phyloP scores from a whole-genome alignment of 2,113 vertebrate species.

The Dipodomys spectabilis region DNA sequence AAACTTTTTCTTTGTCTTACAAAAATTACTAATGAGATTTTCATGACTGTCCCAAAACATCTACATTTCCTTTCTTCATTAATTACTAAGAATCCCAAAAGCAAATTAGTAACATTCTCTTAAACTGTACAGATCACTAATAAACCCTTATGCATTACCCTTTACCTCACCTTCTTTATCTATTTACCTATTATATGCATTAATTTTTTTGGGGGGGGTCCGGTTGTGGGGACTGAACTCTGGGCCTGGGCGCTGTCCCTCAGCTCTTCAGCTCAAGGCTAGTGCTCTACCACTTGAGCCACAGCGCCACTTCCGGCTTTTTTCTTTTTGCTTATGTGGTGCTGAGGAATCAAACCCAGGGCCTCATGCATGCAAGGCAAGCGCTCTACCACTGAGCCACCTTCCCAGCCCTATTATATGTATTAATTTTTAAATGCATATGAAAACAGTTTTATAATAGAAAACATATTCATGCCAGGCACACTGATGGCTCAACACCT shows the following conservation, averaged over 20 bases:
- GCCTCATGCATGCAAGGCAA: too few species aligned
- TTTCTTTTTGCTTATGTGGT: too few species aligned
- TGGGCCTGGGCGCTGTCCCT: too few species aligned
- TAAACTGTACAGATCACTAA: not conserved
- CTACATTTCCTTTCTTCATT: slow-evolving; percentile 14
- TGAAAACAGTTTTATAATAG: not conserved
- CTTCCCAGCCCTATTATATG: not conserved
- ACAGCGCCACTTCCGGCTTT: too few species aligned
- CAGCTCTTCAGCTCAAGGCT: too few species aligned
- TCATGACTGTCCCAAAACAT: slow-evolving; percentile 12
- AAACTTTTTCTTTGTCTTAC: not conserved
- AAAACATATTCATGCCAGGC: not conserved
- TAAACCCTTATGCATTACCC: not conserved
- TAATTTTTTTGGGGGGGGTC: too few species aligned
- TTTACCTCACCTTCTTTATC: not conserved
- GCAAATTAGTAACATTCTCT: not conserved
- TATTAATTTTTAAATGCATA: slow-evolving; percentile 6
- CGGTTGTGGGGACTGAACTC: too few species aligned
- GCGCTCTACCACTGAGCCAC: too few species aligned
- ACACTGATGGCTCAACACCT: too few species aligned
- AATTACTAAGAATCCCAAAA: slow-evolving; percentile 33
- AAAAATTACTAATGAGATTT: not conserved
- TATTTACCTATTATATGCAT: not conserved
- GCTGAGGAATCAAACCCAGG: too few species aligned
- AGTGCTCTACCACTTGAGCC: too few species aligned